A percentile compares a stretch with the other conserved stretches of the same genome.
Evolutionary conservation across 2,113 vertebrate species (phyloP).

Genomic region (Malurus melanocephalus): DNA sequence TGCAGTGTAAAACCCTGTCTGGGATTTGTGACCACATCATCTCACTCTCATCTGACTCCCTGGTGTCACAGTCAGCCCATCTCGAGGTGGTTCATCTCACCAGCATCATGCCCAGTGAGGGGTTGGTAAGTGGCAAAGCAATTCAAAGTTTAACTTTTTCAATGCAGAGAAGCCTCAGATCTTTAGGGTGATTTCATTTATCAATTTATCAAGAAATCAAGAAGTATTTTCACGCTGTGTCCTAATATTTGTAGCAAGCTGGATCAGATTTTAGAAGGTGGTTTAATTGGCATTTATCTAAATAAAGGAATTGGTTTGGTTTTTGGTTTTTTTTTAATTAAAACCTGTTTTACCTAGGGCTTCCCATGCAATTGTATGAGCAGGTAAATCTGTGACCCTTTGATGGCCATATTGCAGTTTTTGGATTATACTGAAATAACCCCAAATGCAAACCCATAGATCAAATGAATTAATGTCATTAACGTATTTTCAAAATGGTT

Average conservation of each 20-base stretch:
- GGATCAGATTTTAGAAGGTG: background rate
- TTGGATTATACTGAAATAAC: background rate
- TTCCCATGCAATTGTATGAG: background rate
- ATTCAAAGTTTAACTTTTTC: background rate
- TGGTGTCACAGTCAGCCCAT: constrained; percentile 86
- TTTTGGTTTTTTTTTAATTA: background rate
- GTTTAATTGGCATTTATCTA: background rate
- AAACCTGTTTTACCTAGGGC: background rate
- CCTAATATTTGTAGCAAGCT: background rate
- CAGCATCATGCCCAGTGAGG: constrained; percentile 87
- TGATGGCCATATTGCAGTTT: background rate
- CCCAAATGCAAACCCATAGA: background rate
- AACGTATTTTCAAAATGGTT: background rate
- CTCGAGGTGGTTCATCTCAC: constrained; percentile 84
- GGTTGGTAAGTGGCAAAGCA: constrained; percentile 79
- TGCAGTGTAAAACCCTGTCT: constrained; percentile 89
- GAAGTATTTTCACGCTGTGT: background rate
- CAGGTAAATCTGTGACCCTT: background rate
- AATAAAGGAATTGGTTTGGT: background rate
- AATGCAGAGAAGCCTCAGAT: background rate
- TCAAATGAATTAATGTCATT: background rate
- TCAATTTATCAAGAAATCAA: background rate
- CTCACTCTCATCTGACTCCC: constrained; percentile 86
- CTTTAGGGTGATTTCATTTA: background rate
- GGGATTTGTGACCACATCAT: constrained; percentile 95